Conservation (phyloP, 2,888 invertebrate species). For the Nudaria mundana region DNA sequence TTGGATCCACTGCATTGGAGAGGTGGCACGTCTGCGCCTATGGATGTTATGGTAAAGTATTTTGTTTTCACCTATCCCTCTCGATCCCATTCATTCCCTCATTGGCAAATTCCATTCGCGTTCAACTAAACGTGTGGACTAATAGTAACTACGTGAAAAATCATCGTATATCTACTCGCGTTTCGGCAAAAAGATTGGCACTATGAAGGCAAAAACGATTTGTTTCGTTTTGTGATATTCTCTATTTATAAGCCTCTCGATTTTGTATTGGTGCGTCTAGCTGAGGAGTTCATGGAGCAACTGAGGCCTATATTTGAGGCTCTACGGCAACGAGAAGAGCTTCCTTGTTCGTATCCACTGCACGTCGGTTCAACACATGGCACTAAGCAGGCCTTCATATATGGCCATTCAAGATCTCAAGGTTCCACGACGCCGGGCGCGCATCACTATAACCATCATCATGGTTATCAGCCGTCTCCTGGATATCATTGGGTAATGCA, state of each 20-base stretch:
- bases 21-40: slow-evolving; percentile 77
- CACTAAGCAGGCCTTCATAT: slow-evolving; percentile 82
- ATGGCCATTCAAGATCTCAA: slow-evolving; percentile 83
- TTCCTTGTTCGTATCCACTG: slow-evolving; percentile 94
- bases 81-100: slow-evolving; percentile 66
- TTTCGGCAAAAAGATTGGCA: slow-evolving; percentile 73
- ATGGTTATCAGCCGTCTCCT: slow-evolving; percentile 86
- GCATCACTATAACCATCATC: slow-evolving; percentile 83
- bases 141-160: slow-evolving; percentile 60
- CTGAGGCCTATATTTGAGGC: slow-evolving; percentile 98
- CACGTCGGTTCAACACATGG: slow-evolving; percentile 88
- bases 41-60: slow-evolving; percentile 77
- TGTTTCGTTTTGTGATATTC: slow-evolving; percentile 48
- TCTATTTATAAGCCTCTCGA: slow-evolving; percentile 66
- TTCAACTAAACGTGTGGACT: slow-evolving; percentile 68
- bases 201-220: slow-evolving; percentile 65
- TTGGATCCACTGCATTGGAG: slow-evolving; percentile 78
- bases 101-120: slow-evolving; percentile 55
- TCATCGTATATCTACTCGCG: slow-evolving; percentile 52
- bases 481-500: slow-evolving; percentile 88
- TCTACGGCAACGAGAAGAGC: slow-evolving; percentile 94
- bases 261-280: slow-evolving; percentile 83
- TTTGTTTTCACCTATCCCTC: slow-evolving; percentile 63
- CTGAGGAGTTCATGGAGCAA: slow-evolving; percentile 97
- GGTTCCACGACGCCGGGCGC: slow-evolving; percentile 83